Base-by-base conservation (phyloP, 2,113 vertebrate species). In the Heterochromis multidens region DNA sequence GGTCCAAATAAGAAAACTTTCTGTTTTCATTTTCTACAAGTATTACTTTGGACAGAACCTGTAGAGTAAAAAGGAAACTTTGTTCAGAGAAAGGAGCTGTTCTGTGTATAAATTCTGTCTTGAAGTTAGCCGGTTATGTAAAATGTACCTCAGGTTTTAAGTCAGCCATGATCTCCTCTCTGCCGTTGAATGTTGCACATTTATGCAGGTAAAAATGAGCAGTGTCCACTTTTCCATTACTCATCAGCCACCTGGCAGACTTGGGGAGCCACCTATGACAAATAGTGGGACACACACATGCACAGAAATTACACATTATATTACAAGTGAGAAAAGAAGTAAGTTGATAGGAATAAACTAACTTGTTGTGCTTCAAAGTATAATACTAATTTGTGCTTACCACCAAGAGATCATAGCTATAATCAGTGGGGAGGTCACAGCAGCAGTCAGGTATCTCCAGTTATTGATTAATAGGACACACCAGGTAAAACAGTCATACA, bases 221-320 rank as follows among this genome's bases (percentile, higher is more conserved):
- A 54, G 93, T 91, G 4, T 95, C 81, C 29, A 95, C 87, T 43
- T 92, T 94, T 61, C 97, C 96, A 3, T 95, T 97, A 67, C 95
- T 96, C 87, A 97, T 95, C 83, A 97, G 95, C 97, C 97, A 98
- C 56, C 97, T 94, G 21, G 97, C 97, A 76, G 97, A 98, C 89
- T 97, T 97, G 13, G 97, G 97, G 31, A 98, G 91, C 97, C 97
- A 98, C 96, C 97, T 98, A 19, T 23, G 2, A 86, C 5, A 80
- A 52, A 46, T n/a, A n/a, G n/a, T n/a, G n/a, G n/a, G n/a, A n/a
- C n/a, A n/a, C n/a, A n/a, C n/a, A n/a, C n/a, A n/a, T n/a, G n/a
- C n/a, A n/a, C n/a, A n/a, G n/a, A n/a, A n/a, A n/a, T n/a, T n/a
- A n/a, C n/a, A n/a, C n/a, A n/a, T n/a, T n/a, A n/a, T n/a, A n/a